Evolutionary conservation across 2,797 vertebrate species (phyloP), one percentile per base, ranked within the genome.

Genomic region (Gallinago nigripennis): DNA sequence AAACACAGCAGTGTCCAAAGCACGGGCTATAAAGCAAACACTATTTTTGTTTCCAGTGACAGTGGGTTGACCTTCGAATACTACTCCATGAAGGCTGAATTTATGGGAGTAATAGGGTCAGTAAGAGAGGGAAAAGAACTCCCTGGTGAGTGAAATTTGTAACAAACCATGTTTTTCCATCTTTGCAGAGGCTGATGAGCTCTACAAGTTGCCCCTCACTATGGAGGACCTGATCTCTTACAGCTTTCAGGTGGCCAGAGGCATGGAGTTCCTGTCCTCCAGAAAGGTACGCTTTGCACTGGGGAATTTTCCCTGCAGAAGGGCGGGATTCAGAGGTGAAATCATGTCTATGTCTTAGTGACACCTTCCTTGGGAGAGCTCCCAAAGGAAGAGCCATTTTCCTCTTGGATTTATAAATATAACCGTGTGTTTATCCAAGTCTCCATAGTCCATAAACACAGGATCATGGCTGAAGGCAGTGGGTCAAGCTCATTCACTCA

Each of bases 161-260:
- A 86, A 86, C 25, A 53, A 90, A 56, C 4, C 1, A 0, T 1
- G 2, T 82, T 56, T 91, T 92, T 68, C 94, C 72, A 95, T 48
- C 83, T 96, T 85, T 88, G 45, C 81, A 99, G 99, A 97, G 66
- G 71, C 93, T 64, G 96, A 97, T 28, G 97, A 97, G 73, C 94
- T 97, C 53, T 95, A 95, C 86, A 98, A 95, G 90, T 70, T 97
- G 70, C 98, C 98, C 70, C 97, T 99, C 89, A 98, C 98, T 17
- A 98, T 99, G 97, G 98, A 99, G 96, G 99, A 99, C 95, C 98
- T 99, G 68, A 99, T 99, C 94, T 99, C 99, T 61, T 99, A 99
- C 97, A 99, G 99, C 96, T 99, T 99, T 96, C 99, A 99, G 96
- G 99, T 99, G 96, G 99, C 99, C 24, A 98, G 98, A 96, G 99